Percentiles rank a stretch among this genome's conserved stretches.
These are phyloP conservation scores for Leptinotarsa juncta DNA, from an alignment of 2,888 invertebrate species.

Conservation along the genomic window DNA sequence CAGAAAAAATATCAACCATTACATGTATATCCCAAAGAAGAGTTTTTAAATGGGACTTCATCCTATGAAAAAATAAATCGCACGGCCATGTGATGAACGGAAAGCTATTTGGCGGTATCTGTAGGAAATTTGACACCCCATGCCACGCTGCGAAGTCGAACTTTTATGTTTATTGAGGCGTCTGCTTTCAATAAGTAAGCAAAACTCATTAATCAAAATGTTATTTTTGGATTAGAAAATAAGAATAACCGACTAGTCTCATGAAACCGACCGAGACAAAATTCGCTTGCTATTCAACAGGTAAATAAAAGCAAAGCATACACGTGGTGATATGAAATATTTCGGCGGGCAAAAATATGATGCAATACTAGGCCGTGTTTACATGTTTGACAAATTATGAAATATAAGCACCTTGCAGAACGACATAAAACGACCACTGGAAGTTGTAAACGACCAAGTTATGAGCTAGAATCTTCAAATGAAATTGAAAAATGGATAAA, in stretches of 20 bases:
- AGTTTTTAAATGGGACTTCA: background rate
- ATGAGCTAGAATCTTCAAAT: too few relatives aligned
- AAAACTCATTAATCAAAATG: background rate
- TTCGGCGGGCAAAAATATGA: constrained; percentile 8
- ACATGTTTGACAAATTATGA: background rate
- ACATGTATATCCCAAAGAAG: too few relatives aligned
- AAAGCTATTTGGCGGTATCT: background rate
- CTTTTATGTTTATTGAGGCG: background rate
- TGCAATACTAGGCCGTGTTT: constrained; percentile 11
- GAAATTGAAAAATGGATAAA: background rate
- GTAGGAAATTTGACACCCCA: constrained; percentile 11
- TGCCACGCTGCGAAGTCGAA: background rate
- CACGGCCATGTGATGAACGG: background rate
- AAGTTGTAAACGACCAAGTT: too few relatives aligned
- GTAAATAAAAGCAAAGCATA: background rate
- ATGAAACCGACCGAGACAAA: background rate
- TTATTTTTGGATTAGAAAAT: background rate
- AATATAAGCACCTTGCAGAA: background rate
- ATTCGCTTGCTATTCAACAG: background rate
- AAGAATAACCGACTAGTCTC: background rate
- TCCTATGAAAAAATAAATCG: background rate
- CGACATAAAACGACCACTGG: background rate
- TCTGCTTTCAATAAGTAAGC: background rate
- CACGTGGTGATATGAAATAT: constrained; percentile 13
- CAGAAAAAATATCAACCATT: too few relatives aligned